A percentile compares a stretch with the other conserved stretches of the same genome.
Evolutionary conservation across 2,113 vertebrate species (phyloP).

Genomic region (Eolophus roseicapilla): DNA sequence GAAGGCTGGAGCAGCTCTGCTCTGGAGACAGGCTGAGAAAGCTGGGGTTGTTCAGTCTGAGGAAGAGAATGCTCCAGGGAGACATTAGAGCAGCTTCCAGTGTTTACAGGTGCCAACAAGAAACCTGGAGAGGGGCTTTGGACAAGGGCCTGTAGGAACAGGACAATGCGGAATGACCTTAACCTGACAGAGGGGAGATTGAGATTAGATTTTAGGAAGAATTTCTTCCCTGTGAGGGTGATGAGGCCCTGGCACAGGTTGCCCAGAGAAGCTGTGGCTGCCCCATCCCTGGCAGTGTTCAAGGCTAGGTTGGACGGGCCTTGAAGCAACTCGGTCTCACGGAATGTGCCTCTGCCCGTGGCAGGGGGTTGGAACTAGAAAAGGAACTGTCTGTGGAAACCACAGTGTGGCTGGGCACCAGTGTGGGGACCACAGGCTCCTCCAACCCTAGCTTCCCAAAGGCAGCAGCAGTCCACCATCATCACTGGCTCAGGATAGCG

Average conservation of each 20-base stretch:
- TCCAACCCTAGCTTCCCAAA: not conserved
- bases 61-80: not conserved
- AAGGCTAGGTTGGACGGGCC: not conserved
- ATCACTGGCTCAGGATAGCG: fast-evolving
- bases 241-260: not conserved
- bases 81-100: not conserved
- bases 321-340: not conserved
- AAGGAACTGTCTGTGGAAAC: not conserved
- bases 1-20: not conserved
- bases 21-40: not conserved
- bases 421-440: fast-evolving
- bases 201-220: not conserved
- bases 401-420: fast-evolving
- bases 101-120: not conserved
- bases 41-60: not conserved
- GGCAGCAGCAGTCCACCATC: not conserved
- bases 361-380: not conserved
- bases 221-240: not conserved
- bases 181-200: not conserved
- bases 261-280: not conserved
- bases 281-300: not conserved
- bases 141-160: not conserved
- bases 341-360: not conserved
- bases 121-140: not conserved
- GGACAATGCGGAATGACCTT: not conserved